Evolutionary conservation across 2,888 invertebrate species (phyloP).

Genomic region (Leptopilina myrica): DNA sequence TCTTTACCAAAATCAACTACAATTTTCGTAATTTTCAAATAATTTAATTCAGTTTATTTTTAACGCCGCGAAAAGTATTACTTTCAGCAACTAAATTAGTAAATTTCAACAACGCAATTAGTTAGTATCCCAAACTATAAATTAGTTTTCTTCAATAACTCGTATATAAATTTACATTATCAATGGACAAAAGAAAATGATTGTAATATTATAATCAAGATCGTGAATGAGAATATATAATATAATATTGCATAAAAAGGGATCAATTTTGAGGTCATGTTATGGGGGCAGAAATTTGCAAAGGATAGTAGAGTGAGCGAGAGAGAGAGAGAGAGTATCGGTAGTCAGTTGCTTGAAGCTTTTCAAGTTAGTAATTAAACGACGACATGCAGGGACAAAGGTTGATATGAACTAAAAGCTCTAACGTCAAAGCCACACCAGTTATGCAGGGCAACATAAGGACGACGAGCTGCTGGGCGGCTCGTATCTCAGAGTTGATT

Average conservation of each 20-base stretch:
- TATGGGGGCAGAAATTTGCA: neutral
- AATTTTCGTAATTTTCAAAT: no score
- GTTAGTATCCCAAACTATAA: no score
- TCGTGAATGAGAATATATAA: neutral
- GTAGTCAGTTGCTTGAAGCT: constrained; percentile 16
- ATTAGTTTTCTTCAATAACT: no score
- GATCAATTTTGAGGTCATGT: neutral
- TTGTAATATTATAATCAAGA: no score
- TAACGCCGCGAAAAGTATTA: no score
- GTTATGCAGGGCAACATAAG: constrained; percentile 27
- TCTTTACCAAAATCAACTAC: no score
- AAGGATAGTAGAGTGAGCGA: neutral
- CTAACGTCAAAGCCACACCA: constrained; percentile 28
- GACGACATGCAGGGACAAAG: constrained; percentile 20
- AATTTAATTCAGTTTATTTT: no score
- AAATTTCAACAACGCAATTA: no score
- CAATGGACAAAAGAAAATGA: no score
- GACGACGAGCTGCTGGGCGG: constrained; percentile 1
- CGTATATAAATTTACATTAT: no score
- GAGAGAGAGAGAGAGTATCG: neutral
- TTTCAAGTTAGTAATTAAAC: constrained; percentile 35
- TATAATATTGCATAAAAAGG: constrained; percentile 2
- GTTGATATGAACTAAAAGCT: constrained; percentile 27
- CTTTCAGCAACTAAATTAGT: no score
- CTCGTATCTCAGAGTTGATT: constrained; percentile 20